Conservation (phyloP, 2,888 invertebrate genomes). For the Trichacis sp. region DNA sequence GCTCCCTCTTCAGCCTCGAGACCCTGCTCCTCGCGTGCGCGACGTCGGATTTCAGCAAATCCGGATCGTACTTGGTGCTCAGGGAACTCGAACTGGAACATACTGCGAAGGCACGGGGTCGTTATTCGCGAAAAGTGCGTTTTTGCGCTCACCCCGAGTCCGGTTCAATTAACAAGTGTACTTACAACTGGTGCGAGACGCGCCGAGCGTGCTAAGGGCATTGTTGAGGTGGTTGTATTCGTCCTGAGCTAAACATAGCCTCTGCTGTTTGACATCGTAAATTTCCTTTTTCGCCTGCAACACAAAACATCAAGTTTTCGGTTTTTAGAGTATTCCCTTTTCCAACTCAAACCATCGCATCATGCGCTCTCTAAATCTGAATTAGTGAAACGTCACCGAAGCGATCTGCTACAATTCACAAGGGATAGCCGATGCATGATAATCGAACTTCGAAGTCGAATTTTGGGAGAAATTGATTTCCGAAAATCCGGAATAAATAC, state of each 20-base stretch:
- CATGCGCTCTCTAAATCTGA: background rate
- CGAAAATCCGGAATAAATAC: too few relatives aligned
- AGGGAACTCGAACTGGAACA: slow-evolving; percentile 90
- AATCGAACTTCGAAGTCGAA: too few relatives aligned
- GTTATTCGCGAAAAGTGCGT: too few relatives aligned
- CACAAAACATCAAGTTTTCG: slow-evolving; percentile 28
- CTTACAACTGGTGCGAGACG: slow-evolving; percentile 93
- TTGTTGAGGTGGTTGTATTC: slow-evolving; percentile 95
- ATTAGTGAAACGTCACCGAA: slow-evolving; percentile 13
- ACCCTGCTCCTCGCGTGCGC: slow-evolving; percentile 90
- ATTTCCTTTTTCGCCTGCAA: slow-evolving; percentile 95
- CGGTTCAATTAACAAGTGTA: too few relatives aligned
- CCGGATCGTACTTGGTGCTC: slow-evolving; percentile 94
- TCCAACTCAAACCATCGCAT: background rate
- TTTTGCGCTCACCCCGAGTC: too few relatives aligned
- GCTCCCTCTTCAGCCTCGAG: slow-evolving; percentile 87
- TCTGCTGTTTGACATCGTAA: slow-evolving; percentile 94
- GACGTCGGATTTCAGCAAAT: slow-evolving; percentile 91
- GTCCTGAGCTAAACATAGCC: slow-evolving; percentile 92
- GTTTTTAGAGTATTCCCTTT: background rate
- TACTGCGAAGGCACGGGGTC: slow-evolving; percentile 75
- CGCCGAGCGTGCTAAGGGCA: slow-evolving; percentile 84
- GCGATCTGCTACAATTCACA: too few relatives aligned
- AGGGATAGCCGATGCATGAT: too few relatives aligned
- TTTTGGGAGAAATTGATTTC: too few relatives aligned